Base-by-base conservation (phyloP, 2,888 invertebrate genomes). In the Matsumyia berberina region DNA sequence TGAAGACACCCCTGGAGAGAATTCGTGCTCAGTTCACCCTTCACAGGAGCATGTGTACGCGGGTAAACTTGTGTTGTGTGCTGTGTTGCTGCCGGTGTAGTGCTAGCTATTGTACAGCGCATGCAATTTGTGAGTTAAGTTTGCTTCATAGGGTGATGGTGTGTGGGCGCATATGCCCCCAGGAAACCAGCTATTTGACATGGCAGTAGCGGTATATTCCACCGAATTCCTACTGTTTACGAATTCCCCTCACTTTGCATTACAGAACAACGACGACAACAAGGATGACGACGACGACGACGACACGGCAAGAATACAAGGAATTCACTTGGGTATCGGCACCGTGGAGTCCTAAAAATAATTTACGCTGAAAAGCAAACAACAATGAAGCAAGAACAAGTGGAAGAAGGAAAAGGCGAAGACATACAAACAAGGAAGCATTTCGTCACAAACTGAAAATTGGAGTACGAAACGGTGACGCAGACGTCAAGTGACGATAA, bases 351-450 rank as follows among this genome's bases (percentile, higher is more conserved):
- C 42, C 44, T 64, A 73, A 69, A 73, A 78, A 73, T 67, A 69
- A 69, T 78, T 73, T 69, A 67, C 66, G 60, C 55, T 42, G 62
- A 67, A 62, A 46, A 57, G 72, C 58, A 62, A 67, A 51, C 69
- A 33, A 70, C 70, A 62, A 39, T 15, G 15, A 37, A 35, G 17
- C n/a, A n/a, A 49, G 44, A 29, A 58, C 37, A 37, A 24, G 24
- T 24, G 4, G 24, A 46, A 31, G 57, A 66, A 9, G 29, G 33
- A 44, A 11, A 33, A 58, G 51, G 39, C 17, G 24, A 53, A 39
- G 49, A 42, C 31, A 83, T 55, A 35, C 0, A 73, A 72, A 78
- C 73, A 83, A 83, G 83, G 83, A 79, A 79, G 78, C 69, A 73
- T 79, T 79, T 73, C 64, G 72, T 83, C 78, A 73, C 46, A 66